phyloP scores from a whole-genome alignment of 2,797 vertebrate genomes.

The Xenopus petersii region DNA sequence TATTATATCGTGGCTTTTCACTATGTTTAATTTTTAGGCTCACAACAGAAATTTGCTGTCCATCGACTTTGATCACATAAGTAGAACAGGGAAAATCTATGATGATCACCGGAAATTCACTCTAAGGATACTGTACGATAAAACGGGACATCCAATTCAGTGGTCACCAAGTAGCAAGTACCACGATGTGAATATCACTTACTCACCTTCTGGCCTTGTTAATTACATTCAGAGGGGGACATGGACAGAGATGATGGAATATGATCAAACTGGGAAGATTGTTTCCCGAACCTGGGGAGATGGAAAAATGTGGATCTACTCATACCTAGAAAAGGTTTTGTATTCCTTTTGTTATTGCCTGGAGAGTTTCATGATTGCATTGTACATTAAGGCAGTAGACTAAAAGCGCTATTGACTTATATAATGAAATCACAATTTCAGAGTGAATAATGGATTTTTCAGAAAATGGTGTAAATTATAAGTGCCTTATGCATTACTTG shows the following conservation, averaged over 20 bases:
- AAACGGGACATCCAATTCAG: slow-evolving; percentile 81
- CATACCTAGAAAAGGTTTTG: slow-evolving; percentile 88
- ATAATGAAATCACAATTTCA: too few relatives aligned
- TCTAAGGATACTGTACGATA: slow-evolving; percentile 92
- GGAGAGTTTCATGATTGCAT: too few relatives aligned
- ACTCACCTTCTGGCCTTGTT: slow-evolving; percentile 82
- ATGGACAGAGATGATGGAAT: slow-evolving; percentile 93
- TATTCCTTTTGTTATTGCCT: slow-evolving; percentile 43
- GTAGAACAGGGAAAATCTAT: slow-evolving; percentile 93
- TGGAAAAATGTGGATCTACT: slow-evolving; percentile 98
- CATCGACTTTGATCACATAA: slow-evolving; percentile 92
- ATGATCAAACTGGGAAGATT: slow-evolving; percentile 86
- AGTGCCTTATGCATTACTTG: too few relatives aligned
- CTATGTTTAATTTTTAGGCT: slow-evolving; percentile 69
- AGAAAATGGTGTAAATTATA: too few relatives aligned
- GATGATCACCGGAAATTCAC: slow-evolving; percentile 98
- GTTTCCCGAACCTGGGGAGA: slow-evolving; percentile 93
- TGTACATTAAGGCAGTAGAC: too few relatives aligned
- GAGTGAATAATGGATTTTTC: too few relatives aligned
- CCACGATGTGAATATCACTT: slow-evolving; percentile 93
- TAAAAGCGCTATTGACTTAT: too few relatives aligned
- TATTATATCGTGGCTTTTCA: too few relatives aligned
- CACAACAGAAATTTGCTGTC: slow-evolving; percentile 97
- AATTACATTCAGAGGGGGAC: slow-evolving; percentile 91
- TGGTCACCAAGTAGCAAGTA: slow-evolving; percentile 96